Percentiles rank a stretch among this genome's conserved stretches.
phyloP scores from a whole-genome alignment of 2,888 invertebrate species.

The Lasius fuliginosus region DNA sequence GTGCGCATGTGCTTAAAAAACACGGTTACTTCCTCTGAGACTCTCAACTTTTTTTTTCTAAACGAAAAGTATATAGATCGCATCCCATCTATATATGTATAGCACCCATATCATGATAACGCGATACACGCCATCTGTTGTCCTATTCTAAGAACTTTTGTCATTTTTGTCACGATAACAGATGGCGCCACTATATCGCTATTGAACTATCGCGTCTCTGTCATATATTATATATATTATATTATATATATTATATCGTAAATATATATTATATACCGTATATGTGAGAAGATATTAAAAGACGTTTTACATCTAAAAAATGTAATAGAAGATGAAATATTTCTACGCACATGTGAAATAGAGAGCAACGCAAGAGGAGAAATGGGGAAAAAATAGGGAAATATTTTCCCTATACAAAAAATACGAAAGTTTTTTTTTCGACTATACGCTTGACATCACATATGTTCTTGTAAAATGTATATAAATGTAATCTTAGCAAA shows the following conservation, averaged over 20 bases:
- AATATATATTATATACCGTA: neutral
- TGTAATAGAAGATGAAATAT: neutral
- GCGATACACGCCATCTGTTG: neutral
- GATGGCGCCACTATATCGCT: neutral
- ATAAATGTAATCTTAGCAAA: constrained; percentile 3
- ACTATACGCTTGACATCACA: neutral
- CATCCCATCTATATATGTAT: neutral
- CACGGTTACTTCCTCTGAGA: neutral
- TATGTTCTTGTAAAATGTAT: neutral
- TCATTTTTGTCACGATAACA: neutral
- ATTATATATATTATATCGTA: neutral
- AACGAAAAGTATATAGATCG: neutral
- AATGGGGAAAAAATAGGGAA: neutral
- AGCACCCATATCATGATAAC: neutral
- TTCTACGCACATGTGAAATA: neutral
- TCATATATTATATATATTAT: neutral
- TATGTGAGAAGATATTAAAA: neutral
- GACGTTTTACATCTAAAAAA: neutral
- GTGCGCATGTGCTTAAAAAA: neutral
- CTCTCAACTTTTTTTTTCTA: neutral
- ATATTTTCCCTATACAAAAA: neutral
- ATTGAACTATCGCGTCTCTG: neutral
- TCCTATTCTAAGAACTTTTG: neutral
- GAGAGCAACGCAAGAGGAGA: neutral
- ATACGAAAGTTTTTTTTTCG: neutral